These are phyloP conservation scores for Didymodactylos carnosus DNA, from an alignment of 2,888 invertebrate genomes.

Conservation along the genomic window DNA sequence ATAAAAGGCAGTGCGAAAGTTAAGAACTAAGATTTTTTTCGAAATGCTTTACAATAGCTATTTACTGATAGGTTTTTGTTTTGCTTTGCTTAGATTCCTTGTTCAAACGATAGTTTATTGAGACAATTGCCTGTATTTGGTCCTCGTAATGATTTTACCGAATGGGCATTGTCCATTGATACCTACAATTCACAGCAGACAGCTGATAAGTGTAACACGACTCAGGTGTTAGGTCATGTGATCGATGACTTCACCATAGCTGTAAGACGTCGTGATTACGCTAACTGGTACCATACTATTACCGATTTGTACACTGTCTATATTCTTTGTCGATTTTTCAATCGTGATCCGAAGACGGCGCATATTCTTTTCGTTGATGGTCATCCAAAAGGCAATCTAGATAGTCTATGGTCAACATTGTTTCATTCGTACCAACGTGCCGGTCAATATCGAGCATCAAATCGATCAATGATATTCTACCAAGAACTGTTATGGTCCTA, in stretches of 20 bases:
- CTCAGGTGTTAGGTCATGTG: no score
- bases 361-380: constrained; percentile 27
- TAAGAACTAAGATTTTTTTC: no score
- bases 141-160: no score
- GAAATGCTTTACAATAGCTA: no score
- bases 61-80: no score
- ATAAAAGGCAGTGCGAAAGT: no score
- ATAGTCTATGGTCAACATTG: constrained; percentile 24
- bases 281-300: constrained; percentile 26
- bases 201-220: no score
- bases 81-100: no score
- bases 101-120: no score
- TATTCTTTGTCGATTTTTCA: constrained; percentile 20
- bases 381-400: constrained; percentile 26
- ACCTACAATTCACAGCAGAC: no score
- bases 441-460: constrained; percentile 18
- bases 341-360: constrained; percentile 18
- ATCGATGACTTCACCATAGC: background rate
- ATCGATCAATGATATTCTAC: background rate
- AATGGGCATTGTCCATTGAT: no score
- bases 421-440: constrained; percentile 23
- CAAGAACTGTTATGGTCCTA: background rate
- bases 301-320: constrained; percentile 26
- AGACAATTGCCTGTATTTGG: no score
- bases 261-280: constrained; percentile 23